Conservation (phyloP, 1,140 invertebrate species). For the Brevipalpus yothersi region DNA sequence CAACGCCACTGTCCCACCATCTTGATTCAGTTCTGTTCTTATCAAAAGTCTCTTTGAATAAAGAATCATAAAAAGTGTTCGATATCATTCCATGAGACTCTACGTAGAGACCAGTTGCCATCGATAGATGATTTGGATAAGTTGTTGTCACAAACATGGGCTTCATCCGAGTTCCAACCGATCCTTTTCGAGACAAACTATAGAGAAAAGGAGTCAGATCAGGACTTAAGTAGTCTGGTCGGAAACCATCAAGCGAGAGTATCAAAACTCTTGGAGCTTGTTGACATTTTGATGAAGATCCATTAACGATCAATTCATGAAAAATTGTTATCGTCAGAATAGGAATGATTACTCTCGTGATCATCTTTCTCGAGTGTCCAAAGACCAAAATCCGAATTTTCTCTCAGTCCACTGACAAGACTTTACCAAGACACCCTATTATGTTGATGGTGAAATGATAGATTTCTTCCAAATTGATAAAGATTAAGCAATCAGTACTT, state of each 20-base stretch:
- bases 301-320: no score
- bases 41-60: slow-evolving; percentile 8
- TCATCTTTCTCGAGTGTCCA: no score
- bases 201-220: slow-evolving; percentile 12
- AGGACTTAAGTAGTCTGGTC: slow-evolving; percentile 13
- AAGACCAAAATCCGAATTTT: no score
- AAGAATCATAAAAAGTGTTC: slow-evolving; percentile 10
- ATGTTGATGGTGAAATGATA: no score
- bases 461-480: no score
- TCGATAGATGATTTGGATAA: slow-evolving; percentile 50
- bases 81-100: slow-evolving; percentile 11
- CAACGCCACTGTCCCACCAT: slow-evolving; percentile 13
- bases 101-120: slow-evolving; percentile 29
- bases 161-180: slow-evolving; percentile 26
- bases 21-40: slow-evolving; percentile 3
- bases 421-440: no score
- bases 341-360: no score
- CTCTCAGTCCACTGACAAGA: no score
- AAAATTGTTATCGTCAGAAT: no score
- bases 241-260: slow-evolving; percentile 17
- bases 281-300: no score
- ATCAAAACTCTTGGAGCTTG: no score
- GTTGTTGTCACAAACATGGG: slow-evolving; percentile 45
- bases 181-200: slow-evolving; percentile 7
- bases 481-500: no score